A percentile compares a stretch with the other conserved stretches of the same genome.
Conservation (phyloP, 2,888 invertebrate genomes). For the Incurvaria masculella region DNA sequence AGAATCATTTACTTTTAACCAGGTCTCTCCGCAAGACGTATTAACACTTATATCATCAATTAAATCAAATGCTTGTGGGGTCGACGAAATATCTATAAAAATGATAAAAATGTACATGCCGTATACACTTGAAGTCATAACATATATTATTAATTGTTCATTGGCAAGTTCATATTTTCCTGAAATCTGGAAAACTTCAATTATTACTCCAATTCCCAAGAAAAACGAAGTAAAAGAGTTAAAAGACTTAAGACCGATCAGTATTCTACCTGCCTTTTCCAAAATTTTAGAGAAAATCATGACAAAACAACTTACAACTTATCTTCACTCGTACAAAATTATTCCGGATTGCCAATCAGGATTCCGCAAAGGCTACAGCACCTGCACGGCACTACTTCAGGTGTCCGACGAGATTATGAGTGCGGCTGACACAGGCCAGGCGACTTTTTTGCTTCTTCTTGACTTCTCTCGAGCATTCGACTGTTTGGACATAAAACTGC, state of each 20-base stretch:
- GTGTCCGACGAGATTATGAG: constrained; percentile 18
- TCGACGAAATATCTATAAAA: constrained; percentile 8
- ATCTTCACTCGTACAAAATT: constrained; percentile 16
- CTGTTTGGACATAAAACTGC: constrained; percentile 15
- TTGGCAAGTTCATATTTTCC: constrained; percentile 14
- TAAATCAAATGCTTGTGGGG: constrained; percentile 9
- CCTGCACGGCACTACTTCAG: constrained; percentile 19
- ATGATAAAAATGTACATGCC: constrained; percentile 8
- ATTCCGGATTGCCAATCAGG: constrained; percentile 20
- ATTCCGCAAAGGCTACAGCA: constrained; percentile 17
- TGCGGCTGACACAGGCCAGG: constrained; percentile 15
- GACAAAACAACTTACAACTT: constrained; percentile 13
- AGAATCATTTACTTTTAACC: constrained; percentile 5
- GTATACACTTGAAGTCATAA: background rate
- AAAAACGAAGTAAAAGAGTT: constrained; percentile 6
- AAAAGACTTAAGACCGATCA: constrained; percentile 19
- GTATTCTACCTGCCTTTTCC: constrained; percentile 15
- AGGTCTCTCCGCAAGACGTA: background rate
- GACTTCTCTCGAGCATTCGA: constrained; percentile 24
- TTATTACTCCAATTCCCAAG: constrained; percentile 19
- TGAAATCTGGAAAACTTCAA: constrained; percentile 17
- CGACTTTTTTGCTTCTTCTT: constrained; percentile 17
- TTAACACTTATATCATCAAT: constrained; percentile 6
- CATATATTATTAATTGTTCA: constrained; percentile 3
- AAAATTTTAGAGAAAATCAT: constrained; percentile 17